Conservation (phyloP, 2,797 vertebrate genomes). For the Hirundo rustica region DNA sequence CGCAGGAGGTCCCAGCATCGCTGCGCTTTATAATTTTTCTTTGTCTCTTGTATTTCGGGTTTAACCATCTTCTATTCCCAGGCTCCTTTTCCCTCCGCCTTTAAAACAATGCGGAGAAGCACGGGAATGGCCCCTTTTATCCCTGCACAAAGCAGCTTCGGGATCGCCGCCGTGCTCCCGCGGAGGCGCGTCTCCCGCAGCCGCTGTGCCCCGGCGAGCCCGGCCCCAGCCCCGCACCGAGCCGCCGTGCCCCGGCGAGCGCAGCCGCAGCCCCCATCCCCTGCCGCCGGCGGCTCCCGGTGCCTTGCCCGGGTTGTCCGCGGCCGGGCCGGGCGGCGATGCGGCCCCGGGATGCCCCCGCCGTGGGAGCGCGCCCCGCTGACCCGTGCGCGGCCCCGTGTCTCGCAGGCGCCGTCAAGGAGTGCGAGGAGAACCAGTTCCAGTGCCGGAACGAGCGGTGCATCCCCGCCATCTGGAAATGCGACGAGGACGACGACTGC, state of each 20-base stretch:
- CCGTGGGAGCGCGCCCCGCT: background rate
- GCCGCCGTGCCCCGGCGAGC: background rate
- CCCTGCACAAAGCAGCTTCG: constrained; percentile 10
- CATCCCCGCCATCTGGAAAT: constrained; percentile 94
- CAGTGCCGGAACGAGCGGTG: constrained; percentile 92
- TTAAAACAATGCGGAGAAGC: background rate
- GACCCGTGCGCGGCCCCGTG: constrained; percentile 14
- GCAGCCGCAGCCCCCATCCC: background rate
- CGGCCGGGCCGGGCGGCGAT: background rate
- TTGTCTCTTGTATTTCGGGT: constrained; percentile 31
- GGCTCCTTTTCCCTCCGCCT: background rate
- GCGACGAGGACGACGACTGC: constrained; percentile 96
- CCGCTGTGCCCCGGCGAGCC: background rate
- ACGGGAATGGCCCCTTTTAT: background rate
- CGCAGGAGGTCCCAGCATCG: background rate
- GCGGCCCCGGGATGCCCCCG: background rate
- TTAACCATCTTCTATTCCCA: background rate
- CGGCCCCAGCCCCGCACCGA: background rate
- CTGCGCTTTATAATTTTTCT: constrained; percentile 16
- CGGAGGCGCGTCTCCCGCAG: background rate
- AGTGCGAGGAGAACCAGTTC: constrained; percentile 92
- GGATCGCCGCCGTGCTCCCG: background rate
- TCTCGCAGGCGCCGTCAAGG: constrained; percentile 70
- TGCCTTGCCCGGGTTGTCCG: background rate
- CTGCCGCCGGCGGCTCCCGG: background rate